phyloP scores from a whole-genome alignment of 2,113 vertebrate genomes.

The Hemiprocne comata region DNA sequence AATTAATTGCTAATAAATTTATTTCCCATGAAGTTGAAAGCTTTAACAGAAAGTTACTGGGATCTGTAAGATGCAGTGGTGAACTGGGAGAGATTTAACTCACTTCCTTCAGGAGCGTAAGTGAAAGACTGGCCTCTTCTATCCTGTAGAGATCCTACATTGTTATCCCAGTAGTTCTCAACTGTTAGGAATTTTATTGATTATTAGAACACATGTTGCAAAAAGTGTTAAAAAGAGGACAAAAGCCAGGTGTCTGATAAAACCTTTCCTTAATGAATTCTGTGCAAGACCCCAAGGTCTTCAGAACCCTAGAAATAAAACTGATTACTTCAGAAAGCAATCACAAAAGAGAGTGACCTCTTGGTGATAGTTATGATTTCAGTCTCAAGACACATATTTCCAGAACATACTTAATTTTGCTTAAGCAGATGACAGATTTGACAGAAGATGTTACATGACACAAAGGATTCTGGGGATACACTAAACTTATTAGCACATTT shows the following conservation, averaged over 20 bases:
- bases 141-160: background rate
- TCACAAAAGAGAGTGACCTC: background rate
- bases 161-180: background rate
- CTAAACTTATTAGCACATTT: background rate
- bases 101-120: background rate
- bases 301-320: slow-evolving; percentile 5
- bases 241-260: background rate
- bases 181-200: background rate
- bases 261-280: background rate
- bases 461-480: background rate
- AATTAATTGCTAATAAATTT: background rate
- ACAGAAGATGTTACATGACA: background rate
- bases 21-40: background rate
- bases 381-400: background rate
- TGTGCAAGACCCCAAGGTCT: background rate
- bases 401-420: background rate
- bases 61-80: background rate
- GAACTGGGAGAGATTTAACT: background rate
- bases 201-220: background rate
- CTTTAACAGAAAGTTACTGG: background rate
- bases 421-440: slow-evolving; percentile 1
- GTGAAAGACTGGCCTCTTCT: background rate
- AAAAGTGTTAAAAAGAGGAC: background rate
- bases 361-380: background rate
- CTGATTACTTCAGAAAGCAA: slow-evolving; percentile 5